Percentiles rank a stretch among this genome's conserved stretches.
These are phyloP conservation scores for Ophthalmotilapia sp. DNA, from an alignment of 2,113 vertebrate species.

Conservation along the genomic window DNA sequence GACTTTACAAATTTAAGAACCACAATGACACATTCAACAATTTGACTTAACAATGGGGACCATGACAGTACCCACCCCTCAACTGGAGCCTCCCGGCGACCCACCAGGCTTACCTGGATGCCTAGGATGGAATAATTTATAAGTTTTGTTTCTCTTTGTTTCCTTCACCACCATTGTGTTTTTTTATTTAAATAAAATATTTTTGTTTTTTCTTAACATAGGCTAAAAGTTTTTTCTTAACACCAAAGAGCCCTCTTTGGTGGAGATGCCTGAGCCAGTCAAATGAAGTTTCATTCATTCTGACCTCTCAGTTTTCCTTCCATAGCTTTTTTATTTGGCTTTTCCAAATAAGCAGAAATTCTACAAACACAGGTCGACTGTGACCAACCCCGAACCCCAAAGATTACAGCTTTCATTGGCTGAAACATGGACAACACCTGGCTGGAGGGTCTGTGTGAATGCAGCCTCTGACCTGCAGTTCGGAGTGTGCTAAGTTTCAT, in stretches of 20 bases:
- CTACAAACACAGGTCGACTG: neutral
- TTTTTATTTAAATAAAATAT: neutral
- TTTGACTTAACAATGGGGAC: neutral
- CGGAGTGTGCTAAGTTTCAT: neutral
- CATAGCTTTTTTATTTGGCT: neutral
- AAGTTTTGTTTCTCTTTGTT: neutral
- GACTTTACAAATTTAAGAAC: neutral
- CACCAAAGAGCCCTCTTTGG: neutral
- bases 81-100: neutral
- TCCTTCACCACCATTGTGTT: neutral
- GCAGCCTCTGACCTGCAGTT: neutral
- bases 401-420: neutral
- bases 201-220: neutral
- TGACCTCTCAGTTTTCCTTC: neutral
- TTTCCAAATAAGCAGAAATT: neutral
- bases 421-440: neutral
- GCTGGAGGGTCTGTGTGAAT: neutral
- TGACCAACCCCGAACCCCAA: neutral
- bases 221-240: neutral
- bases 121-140: neutral
- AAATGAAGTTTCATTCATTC: neutral
- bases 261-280: neutral
- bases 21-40: neutral
- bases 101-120: neutral
- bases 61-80: neutral